These are phyloP conservation scores for Murina feae DNA, from an alignment of 2,113 vertebrate species.

Conservation along the genomic window DNA sequence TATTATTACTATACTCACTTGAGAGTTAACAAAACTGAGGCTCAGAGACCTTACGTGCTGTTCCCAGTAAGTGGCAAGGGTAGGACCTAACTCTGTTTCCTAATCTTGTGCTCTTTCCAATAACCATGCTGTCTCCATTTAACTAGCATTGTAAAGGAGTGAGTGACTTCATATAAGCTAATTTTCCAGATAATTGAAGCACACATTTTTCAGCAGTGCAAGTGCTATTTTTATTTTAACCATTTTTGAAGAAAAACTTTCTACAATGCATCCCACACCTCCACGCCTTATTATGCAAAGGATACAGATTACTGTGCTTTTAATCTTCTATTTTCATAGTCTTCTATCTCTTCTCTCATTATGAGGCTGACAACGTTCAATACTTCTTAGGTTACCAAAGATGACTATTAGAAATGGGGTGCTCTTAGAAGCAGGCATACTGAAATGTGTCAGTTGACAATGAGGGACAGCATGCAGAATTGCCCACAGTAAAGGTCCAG, in stretches of 20 bases:
- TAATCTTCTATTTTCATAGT: conserved; percentile 57
- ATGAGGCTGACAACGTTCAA: not conserved
- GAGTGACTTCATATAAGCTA: conserved; percentile 7
- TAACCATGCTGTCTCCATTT: conserved; percentile 1
- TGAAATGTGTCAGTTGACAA: conserved; percentile 29
- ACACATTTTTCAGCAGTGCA: conserved; percentile 15
- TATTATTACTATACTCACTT: not conserved
- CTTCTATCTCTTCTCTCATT: conserved; percentile 25
- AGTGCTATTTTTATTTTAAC: conserved; percentile 62
- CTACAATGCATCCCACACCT: conserved; percentile 39
- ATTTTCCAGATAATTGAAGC: conserved; percentile 63
- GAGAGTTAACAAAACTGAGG: not conserved
- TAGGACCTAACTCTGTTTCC: not conserved
- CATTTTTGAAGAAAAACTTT: conserved; percentile 58
- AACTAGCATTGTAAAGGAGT: conserved; percentile 1
- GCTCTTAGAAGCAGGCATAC: conserved; percentile 6
- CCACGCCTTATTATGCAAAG: conserved; percentile 46
- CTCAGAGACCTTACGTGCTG: not conserved
- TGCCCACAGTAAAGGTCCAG: not conserved
- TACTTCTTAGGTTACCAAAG: conserved; percentile 30
- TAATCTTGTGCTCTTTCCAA: not conserved
- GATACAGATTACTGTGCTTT: conserved; percentile 56
- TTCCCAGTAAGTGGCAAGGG: not conserved
- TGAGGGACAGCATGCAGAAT: not conserved
- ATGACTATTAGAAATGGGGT: conserved; percentile 33